Evolutionary conservation across 2,888 invertebrate species (phyloP), one percentile per base, ranked within the genome.

Genomic region (Colletes collaris): DNA sequence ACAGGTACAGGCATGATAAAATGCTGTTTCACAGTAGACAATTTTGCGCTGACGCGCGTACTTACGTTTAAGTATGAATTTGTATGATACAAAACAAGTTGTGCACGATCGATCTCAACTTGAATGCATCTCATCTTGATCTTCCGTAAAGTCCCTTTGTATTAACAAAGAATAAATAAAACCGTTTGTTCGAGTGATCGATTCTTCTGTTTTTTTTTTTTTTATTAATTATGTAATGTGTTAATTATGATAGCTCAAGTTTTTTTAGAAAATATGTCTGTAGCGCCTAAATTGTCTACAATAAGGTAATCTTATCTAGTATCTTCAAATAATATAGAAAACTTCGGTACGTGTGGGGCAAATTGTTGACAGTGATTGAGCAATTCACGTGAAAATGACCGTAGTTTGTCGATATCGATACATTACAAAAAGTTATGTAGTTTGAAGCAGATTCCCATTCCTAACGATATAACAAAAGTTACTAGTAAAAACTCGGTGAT

Each of bases 181-280:
- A 40, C 44, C 19, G 35, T 68, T 11, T 76, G 68, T 75, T 53
- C 53, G 56, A 80, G 72, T 81, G 72, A 78, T 83, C 27, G 59
- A 55, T 56, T 65, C 50, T 40, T 11, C 16, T n/a, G 52, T 40
- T 56, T 27, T 44, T 35, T 40, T 46, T 53, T 66, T 63, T 71
- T 84, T 80, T 87, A 84, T 87, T 88, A 83, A 76, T 79, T 79
- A 87, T 72, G 84, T 73, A 77, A 62, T 80, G 64, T 64, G 59
- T 75, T 76, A 55, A 35, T 73, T 66, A 66, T 52, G 73, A 82
- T 78, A 75, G 74, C 55, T 81, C 59, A 19, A 37, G 49, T 83
- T 81, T 75, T 73, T 79, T 89, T 16, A 87, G 63, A 87, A 90
- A 89, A 90, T 79, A 86, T 81, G 77, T 76, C 52, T 44, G 8